Conservation (phyloP, 2,797 vertebrate species). For the Phoxinus dragarum region DNA sequence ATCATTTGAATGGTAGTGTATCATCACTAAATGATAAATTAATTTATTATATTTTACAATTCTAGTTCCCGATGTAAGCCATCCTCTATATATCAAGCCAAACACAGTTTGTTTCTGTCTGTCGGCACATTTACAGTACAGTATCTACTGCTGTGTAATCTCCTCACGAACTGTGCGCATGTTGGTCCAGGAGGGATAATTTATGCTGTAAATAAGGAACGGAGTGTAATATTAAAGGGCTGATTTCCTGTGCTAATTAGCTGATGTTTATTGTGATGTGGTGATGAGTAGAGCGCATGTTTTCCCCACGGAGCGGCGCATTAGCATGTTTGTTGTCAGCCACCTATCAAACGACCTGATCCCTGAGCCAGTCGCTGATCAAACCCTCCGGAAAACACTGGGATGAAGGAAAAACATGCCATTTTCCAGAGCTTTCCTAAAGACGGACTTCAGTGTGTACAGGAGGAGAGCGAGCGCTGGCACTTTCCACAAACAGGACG, state of each 20-base stretch:
- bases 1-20: background rate
- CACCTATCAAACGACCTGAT: constrained; percentile 34
- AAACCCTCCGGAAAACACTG: constrained; percentile 1
- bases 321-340: constrained; percentile 37
- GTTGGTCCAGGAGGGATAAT: constrained; percentile 35
- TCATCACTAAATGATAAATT: background rate
- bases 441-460: constrained; percentile 9
- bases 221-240: constrained; percentile 42
- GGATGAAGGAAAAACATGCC: background rate
- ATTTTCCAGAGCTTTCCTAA: constrained; percentile 32
- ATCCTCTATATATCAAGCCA: background rate
- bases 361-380: constrained; percentile 14
- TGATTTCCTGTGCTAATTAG: constrained; percentile 32
- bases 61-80: too few species aligned
- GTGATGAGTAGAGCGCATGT: constrained; percentile 14
- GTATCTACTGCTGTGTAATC: constrained; percentile 8
- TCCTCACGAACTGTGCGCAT: background rate
- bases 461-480: background rate
- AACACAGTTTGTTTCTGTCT: background rate
- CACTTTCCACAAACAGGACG: background rate
- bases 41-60: background rate
- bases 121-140: background rate
- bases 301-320: constrained; percentile 5
- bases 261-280: constrained; percentile 32
- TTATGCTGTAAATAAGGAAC: constrained; percentile 34